Base-by-base conservation (phyloP, 2,113 vertebrate species). In the Tretioscincus oriximinensis region DNA sequence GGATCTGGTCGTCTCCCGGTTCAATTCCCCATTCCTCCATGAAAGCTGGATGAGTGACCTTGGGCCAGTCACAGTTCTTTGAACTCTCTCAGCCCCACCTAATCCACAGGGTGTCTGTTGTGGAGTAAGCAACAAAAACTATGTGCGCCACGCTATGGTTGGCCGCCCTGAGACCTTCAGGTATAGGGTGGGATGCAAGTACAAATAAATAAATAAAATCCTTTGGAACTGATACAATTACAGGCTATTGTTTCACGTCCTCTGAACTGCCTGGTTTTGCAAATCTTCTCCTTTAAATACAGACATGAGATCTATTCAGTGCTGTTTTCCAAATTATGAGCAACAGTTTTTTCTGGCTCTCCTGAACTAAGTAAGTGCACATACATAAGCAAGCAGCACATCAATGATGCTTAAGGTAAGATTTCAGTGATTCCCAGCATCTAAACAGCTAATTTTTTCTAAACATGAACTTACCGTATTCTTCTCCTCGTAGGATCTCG, bases 401-500 rank as follows among this genome's bases (percentile, higher is more conserved):
- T 69, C 26, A 67, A 28, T 77, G 21, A 8, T 60, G 47, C 9
- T 1, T 75, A 61, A 1, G 85, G 60, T 26, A 0, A 0, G 68
- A 73, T 4, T 47, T 54, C 14, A n/a, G 21, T 81, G 26, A 67
- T 16, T 76, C 26, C 61, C 7, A 66, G 0, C 2, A 78, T 71
- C 29, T 69, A 47, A 0, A 65, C 3, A 1, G 29, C 70, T 58
- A 58, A 4, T 9, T 16, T 10, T 35, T 10, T 81, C 73, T 21
- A 77, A 45, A 24, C 24, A 63, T 0, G 28, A 26, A 80, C 97
- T 94, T 88, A 99, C 98, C 98, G 11, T 99, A 99, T 80, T 99
- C 98, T 85, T 99, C 98, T 87, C 98, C 98, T 88, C 98, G 92
- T 61, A 99, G 96, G 90, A 99, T 99, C 91, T 99, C 98, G 0